phyloP scores from a whole-genome alignment of 2,888 invertebrate genomes.

The Ectropis crepuscularia region DNA sequence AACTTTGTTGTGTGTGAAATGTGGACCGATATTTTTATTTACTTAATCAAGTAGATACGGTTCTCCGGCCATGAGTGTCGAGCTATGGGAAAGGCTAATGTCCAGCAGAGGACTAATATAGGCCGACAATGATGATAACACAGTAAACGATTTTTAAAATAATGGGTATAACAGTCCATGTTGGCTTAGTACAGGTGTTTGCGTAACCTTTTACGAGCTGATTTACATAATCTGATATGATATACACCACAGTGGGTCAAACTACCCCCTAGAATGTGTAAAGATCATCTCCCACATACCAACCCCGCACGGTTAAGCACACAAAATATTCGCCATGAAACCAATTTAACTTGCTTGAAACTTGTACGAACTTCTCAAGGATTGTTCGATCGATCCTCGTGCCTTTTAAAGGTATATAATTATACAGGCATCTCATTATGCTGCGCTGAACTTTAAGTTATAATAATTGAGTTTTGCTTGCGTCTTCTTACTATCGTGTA shows the following conservation, averaged over 20 bases:
- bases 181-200: too few relatives aligned
- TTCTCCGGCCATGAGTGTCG: too few relatives aligned
- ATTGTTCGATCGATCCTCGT: slow-evolving; percentile 53
- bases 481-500: neutral
- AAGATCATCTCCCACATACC: slow-evolving; percentile 38
- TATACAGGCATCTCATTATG: slow-evolving; percentile 51
- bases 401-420: slow-evolving; percentile 59
- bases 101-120: too few relatives aligned
- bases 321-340: slow-evolving; percentile 56
- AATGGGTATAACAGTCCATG: too few relatives aligned
- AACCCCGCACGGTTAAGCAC: slow-evolving; percentile 48
- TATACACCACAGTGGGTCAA: slow-evolving; percentile 15
- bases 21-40: too few relatives aligned
- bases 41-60: too few relatives aligned
- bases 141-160: too few relatives aligned
- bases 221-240: neutral
- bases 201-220: too few relatives aligned
- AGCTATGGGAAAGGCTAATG: too few relatives aligned
- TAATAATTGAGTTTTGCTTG: slow-evolving; percentile 1
- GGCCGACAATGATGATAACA: too few relatives aligned
- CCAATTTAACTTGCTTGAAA: slow-evolving; percentile 64
- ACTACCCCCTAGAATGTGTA: slow-evolving; percentile 20
- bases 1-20: too few relatives aligned
- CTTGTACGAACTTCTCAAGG: slow-evolving; percentile 55
- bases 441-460: slow-evolving; percentile 18